Conservation (phyloP, 2,113 vertebrate genomes). For the Blennius ocellaris region DNA sequence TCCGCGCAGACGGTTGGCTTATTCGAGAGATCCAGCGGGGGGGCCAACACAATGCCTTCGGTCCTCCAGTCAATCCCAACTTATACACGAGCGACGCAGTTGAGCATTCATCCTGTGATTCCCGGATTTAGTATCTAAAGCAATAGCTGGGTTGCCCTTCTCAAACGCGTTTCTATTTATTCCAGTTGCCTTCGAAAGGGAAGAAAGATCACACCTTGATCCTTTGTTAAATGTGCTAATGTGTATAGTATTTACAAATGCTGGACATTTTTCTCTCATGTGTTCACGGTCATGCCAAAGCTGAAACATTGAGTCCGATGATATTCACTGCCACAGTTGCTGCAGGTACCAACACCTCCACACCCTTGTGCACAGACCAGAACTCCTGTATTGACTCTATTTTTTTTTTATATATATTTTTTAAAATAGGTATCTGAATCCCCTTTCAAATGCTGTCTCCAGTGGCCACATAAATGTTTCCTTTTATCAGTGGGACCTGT, state of each 20-base stretch:
- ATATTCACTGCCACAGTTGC: conserved; percentile 17
- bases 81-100: conserved; percentile 6
- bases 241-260: conserved; percentile 73
- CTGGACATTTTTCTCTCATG: conserved; percentile 75
- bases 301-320: conserved; percentile 16
- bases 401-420: no score
- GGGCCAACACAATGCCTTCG: conserved; percentile 41
- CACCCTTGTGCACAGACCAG: conserved; percentile 20
- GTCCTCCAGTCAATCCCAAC: conserved; percentile 29
- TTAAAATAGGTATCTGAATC: background rate
- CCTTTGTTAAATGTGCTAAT: conserved; percentile 29
- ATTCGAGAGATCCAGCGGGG: conserved; percentile 23
- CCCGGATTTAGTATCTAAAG: conserved; percentile 5
- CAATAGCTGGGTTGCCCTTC: conserved; percentile 27
- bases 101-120: conserved; percentile 33
- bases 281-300: conserved; percentile 74
- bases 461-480: conserved; percentile 6
- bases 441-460: conserved; percentile 7
- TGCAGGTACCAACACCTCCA: conserved; percentile 25
- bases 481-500: conserved; percentile 22
- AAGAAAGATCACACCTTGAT: conserved; percentile 29
- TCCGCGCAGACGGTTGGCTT: conserved; percentile 47
- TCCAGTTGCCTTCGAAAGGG: conserved; percentile 60
- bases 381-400: conserved; percentile 4
- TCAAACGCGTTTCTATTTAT: conserved; percentile 65